Evolutionary conservation across 1,140 invertebrate genomes (phyloP), one percentile per base, ranked within the genome.

Genomic region (Helicorthomorpha holstii): DNA sequence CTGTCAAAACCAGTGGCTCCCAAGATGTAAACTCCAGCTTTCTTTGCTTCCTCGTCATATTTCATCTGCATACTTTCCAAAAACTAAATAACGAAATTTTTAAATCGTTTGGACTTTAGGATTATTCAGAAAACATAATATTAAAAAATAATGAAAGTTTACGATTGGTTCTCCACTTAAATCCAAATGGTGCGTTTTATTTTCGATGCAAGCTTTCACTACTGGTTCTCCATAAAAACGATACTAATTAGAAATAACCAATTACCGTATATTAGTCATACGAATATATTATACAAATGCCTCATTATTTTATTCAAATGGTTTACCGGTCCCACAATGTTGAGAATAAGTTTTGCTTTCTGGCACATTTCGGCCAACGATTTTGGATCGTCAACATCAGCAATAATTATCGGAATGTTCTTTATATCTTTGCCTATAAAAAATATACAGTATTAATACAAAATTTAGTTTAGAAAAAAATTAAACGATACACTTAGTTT

Each of bases 1-100:
- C 64, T 71, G 59, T 93, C 91, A 63, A 91, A 86, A 1, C 91
- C 92, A 70, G 90, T 94, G 12, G 87, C 81, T 57, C 84, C 87
- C 14, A 97, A 68, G 10, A 95, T 70, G 61, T 86, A 92, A 1
- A 91, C 71, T 22, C 74, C 80, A 19, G 80, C 81, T 50, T 88
- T 76, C 62, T 78, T 67, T 0, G 93, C 93, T 48, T 72, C 64
- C 49, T 80, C 70, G 60, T 85, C 72, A 66, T 93, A 91, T 57
- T 82, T 69, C 41, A 90, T 62, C 64, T 89, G 83, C 71, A 93
- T 86, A 24, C 60, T 70, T 68, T 95, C 88, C 65, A 95, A 80
- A 61, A 79, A 95, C 79, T 91, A 64, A 26, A 61, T 10, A 19
- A 46, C 21, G 1, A 29, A 16, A 24, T 41, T 19, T 14, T 42